Evolutionary conservation across 2,797 vertebrate genomes (phyloP).

Genomic region (Trematomus bernacchii): DNA sequence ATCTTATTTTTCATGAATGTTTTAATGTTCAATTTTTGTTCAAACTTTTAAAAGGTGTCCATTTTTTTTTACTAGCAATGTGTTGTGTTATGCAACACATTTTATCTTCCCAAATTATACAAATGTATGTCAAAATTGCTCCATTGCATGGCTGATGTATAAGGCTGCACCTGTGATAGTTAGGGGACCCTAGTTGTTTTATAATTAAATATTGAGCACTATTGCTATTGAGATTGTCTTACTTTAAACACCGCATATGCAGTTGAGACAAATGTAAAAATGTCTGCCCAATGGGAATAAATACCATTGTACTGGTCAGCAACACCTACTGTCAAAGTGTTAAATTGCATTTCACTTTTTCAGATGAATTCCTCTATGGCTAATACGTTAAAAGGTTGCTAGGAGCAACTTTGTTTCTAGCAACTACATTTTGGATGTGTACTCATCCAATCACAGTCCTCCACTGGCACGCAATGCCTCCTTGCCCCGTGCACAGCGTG

Average conservation of each 20-base stretch:
- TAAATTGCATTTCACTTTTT: not conserved
- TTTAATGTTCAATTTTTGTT: not conserved
- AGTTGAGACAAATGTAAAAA: not conserved
- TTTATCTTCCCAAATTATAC: too few relatives aligned
- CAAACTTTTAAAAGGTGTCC: not conserved
- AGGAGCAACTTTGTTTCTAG: not conserved
- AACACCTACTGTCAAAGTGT: constrained; percentile 5
- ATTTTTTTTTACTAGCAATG: not conserved
- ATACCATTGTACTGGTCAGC: not conserved
- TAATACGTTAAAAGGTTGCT: not conserved
- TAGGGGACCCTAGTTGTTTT: not conserved
- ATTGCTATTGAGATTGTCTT: not conserved
- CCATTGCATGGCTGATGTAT: not conserved
- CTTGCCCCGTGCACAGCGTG: not conserved
- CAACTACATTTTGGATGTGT: constrained; percentile 17
- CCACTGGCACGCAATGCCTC: constrained; percentile 23
- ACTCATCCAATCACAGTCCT: constrained; percentile 15
- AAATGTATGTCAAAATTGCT: too few relatives aligned
- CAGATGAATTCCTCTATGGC: constrained; percentile 10
- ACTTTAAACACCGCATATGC: not conserved
- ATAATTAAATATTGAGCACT: not conserved
- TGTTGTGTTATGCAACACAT: not conserved
- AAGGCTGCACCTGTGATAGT: not conserved
- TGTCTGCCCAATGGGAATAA: not conserved
- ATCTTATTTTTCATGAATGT: not conserved